Percentiles rank a stretch among this genome's conserved stretches.
Evolutionary conservation across 2,797 vertebrate species (phyloP).

Genomic region (Phoeniculus purpureus): DNA sequence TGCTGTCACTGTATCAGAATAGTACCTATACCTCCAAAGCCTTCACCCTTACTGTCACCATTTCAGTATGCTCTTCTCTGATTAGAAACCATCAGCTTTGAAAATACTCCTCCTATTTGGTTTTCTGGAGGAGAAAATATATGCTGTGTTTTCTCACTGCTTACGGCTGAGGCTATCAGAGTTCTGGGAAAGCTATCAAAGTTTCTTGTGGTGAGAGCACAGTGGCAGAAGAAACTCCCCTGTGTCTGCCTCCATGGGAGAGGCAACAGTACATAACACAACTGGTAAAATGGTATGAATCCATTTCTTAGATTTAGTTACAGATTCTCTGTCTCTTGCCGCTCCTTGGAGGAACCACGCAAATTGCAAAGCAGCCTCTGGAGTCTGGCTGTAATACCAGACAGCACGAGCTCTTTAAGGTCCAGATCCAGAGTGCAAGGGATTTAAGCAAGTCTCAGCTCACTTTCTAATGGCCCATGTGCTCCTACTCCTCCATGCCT

Average conservation of each 20-base stretch:
- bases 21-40: not conserved
- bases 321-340: not conserved
- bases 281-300: accelerated
- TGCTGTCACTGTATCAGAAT: slow-evolving; percentile 25
- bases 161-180: not conserved
- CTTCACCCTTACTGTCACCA: slow-evolving; percentile 5
- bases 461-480: accelerated
- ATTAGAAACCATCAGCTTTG: not conserved
- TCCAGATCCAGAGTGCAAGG: not conserved
- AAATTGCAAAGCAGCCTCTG: not conserved
- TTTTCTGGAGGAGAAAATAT: not conserved
- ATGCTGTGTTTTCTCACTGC: not conserved
- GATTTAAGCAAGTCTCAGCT: not conserved
- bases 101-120: slow-evolving; percentile 3
- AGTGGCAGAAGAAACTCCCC: not conserved
- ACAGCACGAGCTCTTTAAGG: not conserved
- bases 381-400: not conserved
- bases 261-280: not conserved
- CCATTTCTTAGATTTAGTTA: not conserved
- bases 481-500: not conserved
- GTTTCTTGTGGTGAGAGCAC: not conserved
- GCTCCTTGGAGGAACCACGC: not conserved
- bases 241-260: not conserved
- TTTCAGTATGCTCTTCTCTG: not conserved
- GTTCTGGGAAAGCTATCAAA: not conserved